Evolutionary conservation across 2,797 vertebrate species (phyloP).

Genomic region (Melanotaenia nigrans): DNA sequence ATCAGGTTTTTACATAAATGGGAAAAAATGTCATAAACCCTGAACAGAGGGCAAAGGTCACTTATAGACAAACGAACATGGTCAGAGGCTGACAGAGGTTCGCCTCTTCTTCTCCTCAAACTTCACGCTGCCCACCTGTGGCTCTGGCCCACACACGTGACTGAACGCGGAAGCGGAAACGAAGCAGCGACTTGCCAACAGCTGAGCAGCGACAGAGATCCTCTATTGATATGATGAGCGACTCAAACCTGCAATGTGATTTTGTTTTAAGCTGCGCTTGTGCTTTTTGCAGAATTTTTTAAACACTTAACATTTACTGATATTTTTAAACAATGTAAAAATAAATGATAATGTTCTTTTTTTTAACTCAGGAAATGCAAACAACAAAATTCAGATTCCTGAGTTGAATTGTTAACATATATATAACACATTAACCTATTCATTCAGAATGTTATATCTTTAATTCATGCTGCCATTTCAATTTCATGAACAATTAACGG

Average conservation of each 20-base stretch:
- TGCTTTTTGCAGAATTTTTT: no score
- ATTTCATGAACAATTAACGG: no score
- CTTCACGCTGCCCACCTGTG: slow-evolving; percentile 67
- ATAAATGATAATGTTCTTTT: no score
- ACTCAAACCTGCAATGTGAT: slow-evolving; percentile 8
- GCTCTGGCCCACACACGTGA: slow-evolving; percentile 67
- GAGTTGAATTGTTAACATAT: no score
- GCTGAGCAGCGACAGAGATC: slow-evolving; percentile 71
- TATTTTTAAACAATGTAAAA: no score
- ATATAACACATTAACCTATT: no score
- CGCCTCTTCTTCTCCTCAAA: slow-evolving; percentile 25
- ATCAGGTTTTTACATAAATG: no score
- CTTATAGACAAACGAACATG: not conserved
- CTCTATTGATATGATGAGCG: accelerated
- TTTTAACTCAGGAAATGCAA: no score
- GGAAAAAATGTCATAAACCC: not conserved
- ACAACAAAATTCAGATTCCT: no score
- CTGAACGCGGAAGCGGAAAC: slow-evolving; percentile 77
- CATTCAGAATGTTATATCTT: no score
- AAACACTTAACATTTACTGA: no score
- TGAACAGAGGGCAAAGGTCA: slow-evolving; percentile 24
- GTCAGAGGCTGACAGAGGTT: not conserved
- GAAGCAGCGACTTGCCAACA: slow-evolving; percentile 55
- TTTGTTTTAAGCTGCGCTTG: not conserved
- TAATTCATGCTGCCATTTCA: no score